phyloP scores from a whole-genome alignment of 2,797 vertebrate species.

The Carduelis carduelis region DNA sequence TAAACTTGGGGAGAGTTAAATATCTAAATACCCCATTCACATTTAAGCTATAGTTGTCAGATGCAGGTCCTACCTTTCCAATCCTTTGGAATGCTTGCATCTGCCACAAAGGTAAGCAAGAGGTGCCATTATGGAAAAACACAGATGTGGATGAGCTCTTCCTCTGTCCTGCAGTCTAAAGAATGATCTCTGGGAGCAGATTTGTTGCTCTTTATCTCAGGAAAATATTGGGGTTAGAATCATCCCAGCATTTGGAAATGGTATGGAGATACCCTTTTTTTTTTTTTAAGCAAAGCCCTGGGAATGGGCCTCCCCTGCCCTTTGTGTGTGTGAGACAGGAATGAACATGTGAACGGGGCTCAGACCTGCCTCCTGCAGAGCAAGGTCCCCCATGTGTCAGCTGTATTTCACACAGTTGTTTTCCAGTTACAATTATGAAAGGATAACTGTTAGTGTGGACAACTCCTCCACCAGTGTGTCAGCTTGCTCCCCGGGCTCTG shows the following conservation, averaged over 20 bases:
- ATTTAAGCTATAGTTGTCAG: neutral
- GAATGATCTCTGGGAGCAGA: neutral
- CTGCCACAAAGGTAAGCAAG: neutral
- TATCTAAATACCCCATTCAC: neutral
- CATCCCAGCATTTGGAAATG: neutral
- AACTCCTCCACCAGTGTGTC: constrained; percentile 59
- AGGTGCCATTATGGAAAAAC: neutral
- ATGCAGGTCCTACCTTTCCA: neutral
- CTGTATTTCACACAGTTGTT: constrained; percentile 39
- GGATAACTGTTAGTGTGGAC: constrained; percentile 43
- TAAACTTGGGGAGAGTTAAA: neutral
- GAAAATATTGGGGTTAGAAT: neutral
- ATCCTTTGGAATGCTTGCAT: neutral
- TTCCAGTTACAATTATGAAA: constrained; percentile 71
- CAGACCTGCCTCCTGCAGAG: neutral
- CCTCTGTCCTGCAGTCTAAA: neutral
- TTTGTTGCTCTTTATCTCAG: neutral
- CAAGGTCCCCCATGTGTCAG: neutral
- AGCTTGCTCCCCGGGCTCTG: constrained; percentile 9
- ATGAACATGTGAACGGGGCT: neutral
- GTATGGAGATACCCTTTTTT: too few relatives aligned
- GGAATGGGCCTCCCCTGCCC: neutral
- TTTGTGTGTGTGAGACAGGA: neutral
- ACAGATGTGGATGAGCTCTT: neutral
- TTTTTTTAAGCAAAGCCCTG: neutral